These are phyloP conservation scores for Globia sparganii DNA, from an alignment of 2,888 invertebrate species.

Conservation along the genomic window DNA sequence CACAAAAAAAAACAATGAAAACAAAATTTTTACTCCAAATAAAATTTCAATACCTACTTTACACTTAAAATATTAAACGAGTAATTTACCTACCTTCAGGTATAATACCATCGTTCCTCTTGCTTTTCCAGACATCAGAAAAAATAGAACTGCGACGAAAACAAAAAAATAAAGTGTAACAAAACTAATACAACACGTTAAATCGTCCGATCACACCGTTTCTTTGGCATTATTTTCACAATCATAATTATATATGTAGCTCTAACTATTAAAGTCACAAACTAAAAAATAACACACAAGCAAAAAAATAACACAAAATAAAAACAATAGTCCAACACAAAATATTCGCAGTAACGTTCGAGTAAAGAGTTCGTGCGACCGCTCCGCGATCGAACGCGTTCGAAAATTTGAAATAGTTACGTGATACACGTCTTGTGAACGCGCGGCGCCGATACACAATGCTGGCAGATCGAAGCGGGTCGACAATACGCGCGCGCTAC, in stretches of 20 bases:
- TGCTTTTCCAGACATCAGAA: constrained; percentile 85
- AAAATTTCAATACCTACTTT: background rate
- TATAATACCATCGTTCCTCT: constrained; percentile 88
- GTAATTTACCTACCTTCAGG: constrained; percentile 86
- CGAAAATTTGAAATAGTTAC: constrained; percentile 73
- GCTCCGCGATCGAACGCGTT: constrained; percentile 82
- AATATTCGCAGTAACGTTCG: constrained; percentile 73
- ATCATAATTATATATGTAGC: constrained; percentile 63
- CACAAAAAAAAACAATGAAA: background rate
- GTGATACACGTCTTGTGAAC: constrained; percentile 80
- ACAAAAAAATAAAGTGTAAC: constrained; percentile 74
- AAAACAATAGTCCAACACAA: constrained; percentile 80
- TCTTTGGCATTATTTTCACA: constrained; percentile 86
- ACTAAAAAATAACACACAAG: constrained; percentile 64
- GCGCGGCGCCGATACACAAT: constrained; percentile 87
- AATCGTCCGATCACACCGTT: constrained; percentile 83
- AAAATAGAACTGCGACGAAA: constrained; percentile 72
- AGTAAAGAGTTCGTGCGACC: constrained; percentile 75
- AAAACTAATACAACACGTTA: constrained; percentile 80
- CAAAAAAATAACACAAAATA: constrained; percentile 74
- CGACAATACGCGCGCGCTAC: constrained; percentile 90
- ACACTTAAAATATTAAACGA: constrained; percentile 1
- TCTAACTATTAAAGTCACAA: constrained; percentile 75
- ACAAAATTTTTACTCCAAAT: background rate
- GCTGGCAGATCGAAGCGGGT: constrained; percentile 89